Evolutionary conservation across 2,888 invertebrate species (phyloP), one percentile per base, ranked within the genome.

Genomic region (Apantesis nais): DNA sequence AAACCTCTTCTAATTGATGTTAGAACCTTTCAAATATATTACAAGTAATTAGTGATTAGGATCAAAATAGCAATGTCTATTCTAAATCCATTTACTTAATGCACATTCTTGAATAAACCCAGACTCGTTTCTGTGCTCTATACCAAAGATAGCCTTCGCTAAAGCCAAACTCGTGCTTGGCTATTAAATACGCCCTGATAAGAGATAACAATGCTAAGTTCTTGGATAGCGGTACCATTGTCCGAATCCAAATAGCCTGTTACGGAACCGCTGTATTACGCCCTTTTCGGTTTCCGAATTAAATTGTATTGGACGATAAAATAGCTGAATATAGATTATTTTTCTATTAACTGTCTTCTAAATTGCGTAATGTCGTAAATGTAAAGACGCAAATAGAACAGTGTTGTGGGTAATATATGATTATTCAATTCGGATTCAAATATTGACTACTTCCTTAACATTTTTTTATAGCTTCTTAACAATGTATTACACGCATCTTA

Each of bases 111-210:
- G 22, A 41, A 22, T 11, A 19, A 63, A 44, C 29, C 25, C 41
- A 3, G 41, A 41, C 25, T 41, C 19, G 41, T 63, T 63, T 8
- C 62, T 29, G 19, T 41, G 16, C 25, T 41, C 5, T n/a, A 62
- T 41, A 62, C 62, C 62, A 62, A 25, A 41, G 52, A 55, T 55
- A 55, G 25, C 29, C 41, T 62, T 62, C 25, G 29, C 25, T 63
- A 31, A 41, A 63, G 19, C 63, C 11, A 41, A 63, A 22, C 31
- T 63, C 62, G 44, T 31, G 44, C 11, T 44, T 22, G 29, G 41
- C 63, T 29, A 63, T 63, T 63, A 63, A 31, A 31, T 31, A 58
- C 22, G 29, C 29, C 19, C 39, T 63, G 44, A 63, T 44, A 44
- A 44, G 19, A 63, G 63, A 29, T 29, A 44, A 31, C 29, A 22